phyloP scores from a whole-genome alignment of 2,888 invertebrate genomes.

The Phortica magna region DNA sequence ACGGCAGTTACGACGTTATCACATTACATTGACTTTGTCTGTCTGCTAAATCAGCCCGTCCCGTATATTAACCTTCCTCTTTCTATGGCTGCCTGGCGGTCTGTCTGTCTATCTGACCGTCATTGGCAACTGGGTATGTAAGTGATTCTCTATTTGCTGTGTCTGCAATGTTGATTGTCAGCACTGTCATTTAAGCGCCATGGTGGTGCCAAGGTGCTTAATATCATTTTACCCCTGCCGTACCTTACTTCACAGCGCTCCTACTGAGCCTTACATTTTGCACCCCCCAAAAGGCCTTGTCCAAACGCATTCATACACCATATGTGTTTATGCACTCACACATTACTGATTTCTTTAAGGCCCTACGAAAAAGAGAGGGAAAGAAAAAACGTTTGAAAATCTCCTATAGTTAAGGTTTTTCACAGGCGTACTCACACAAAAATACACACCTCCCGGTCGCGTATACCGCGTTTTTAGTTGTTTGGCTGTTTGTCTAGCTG shows the following conservation, averaged over 20 bases:
- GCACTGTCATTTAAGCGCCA: slow-evolving; percentile 66
- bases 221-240: slow-evolving; percentile 42
- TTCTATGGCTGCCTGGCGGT: slow-evolving; percentile 27
- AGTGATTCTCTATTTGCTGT: slow-evolving; percentile 14
- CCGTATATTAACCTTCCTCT: slow-evolving; percentile 32
- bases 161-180: slow-evolving; percentile 62
- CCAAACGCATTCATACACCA: neutral
- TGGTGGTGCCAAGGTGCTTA: slow-evolving; percentile 57
- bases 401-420: slow-evolving; percentile 5
- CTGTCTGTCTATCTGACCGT: slow-evolving; percentile 26
- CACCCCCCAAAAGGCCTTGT: slow-evolving; percentile 17
- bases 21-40: slow-evolving; percentile 61
- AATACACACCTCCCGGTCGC: neutral
- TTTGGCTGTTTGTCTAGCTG: neutral
- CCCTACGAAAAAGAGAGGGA: neutral
- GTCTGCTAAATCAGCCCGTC: slow-evolving; percentile 37
- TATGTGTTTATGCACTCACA: neutral
- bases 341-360: neutral
- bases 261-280: slow-evolving; percentile 23
- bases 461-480: neutral
- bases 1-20: slow-evolving; percentile 65
- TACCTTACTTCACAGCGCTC: slow-evolving; percentile 29
- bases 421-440: neutral
- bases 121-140: neutral
- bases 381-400: slow-evolving; percentile 19